phyloP scores from a whole-genome alignment of 2,888 invertebrate genomes.

The Xestobium rufovillosum region DNA sequence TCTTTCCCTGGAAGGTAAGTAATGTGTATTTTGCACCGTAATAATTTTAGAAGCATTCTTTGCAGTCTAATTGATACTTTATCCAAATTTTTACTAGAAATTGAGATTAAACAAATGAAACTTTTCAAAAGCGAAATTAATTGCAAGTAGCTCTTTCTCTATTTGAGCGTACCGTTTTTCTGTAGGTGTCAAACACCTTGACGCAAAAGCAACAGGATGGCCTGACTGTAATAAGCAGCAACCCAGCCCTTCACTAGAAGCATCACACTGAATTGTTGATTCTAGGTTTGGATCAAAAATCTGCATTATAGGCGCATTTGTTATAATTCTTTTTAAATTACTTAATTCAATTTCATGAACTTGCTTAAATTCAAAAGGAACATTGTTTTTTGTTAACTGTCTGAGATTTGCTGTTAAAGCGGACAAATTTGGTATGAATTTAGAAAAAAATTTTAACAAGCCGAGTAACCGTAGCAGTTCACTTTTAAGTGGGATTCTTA shows the following conservation, averaged over 20 bases:
- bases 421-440: constrained; percentile 20
- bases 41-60: constrained; percentile 18
- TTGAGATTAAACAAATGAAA: constrained; percentile 33
- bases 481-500: constrained; percentile 15
- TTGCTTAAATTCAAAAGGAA: constrained; percentile 14
- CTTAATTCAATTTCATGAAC: too few species aligned
- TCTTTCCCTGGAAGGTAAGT: constrained; percentile 22
- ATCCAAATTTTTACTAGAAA: constrained; percentile 18
- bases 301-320: too few species aligned
- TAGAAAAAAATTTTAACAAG: constrained; percentile 21
- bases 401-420: constrained; percentile 7
- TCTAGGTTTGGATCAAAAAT: too few species aligned
- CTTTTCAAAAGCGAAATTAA: constrained; percentile 29
- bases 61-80: constrained; percentile 14
- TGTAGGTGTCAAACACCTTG: constrained; percentile 16
- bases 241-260: constrained; percentile 18
- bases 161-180: constrained; percentile 30
- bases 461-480: constrained; percentile 19
- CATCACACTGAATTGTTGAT: constrained; percentile 18
- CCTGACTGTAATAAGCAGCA: constrained; percentile 18
- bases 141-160: constrained; percentile 33
- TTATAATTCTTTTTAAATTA: too few species aligned
- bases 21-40: constrained; percentile 18
- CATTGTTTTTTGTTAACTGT: constrained; percentile 17
- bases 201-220: constrained; percentile 21